A percentile compares a stretch with the other conserved stretches of the same genome.
These are phyloP conservation scores for Pseudorhiza aurosa DNA, from an alignment of 30 jellyfish, hydroid and myxozoan genomes.

Conservation along the genomic window DNA sequence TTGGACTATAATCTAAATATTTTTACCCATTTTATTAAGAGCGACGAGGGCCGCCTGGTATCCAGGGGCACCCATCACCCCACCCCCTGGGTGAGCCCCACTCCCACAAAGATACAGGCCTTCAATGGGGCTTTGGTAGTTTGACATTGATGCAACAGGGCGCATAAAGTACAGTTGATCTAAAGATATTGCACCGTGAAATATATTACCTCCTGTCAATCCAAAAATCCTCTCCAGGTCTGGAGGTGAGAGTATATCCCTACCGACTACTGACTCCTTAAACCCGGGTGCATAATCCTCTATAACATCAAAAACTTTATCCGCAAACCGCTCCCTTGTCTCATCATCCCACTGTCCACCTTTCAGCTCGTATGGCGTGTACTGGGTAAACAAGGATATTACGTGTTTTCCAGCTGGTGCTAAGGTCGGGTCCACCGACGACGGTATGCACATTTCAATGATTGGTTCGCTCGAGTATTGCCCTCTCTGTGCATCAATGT, in stretches of 20 bases:
- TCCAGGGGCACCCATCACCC: conserved; percentile 73
- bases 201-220: conserved; percentile 66
- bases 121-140: conserved; percentile 41
- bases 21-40: conserved; percentile 23
- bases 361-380: conserved; percentile 50
- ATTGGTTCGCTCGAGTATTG: conserved; percentile 38
- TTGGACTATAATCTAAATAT: not conserved
- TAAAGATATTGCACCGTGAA: conserved; percentile 60
- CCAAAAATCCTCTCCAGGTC: conserved; percentile 57
- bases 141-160: conserved; percentile 39
- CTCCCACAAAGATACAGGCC: conserved; percentile 62
- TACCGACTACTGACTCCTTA: conserved; percentile 29
- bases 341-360: conserved; percentile 60
- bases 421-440: conserved; percentile 51
- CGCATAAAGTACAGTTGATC: conserved; percentile 63
- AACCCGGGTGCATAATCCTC: conserved; percentile 70
- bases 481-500: conserved; percentile 55
- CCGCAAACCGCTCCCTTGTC: conserved; percentile 51
- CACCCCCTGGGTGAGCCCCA: conserved; percentile 79
- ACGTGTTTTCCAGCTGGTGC: conserved; percentile 56
- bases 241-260: conserved; percentile 60
- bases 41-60: conserved; percentile 49
- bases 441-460: conserved; percentile 65
- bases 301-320: conserved; percentile 32
- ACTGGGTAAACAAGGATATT: conserved; percentile 39